Base-by-base conservation (phyloP, 2,888 invertebrate genomes). In the Zootermopsis nevadensis region DNA sequence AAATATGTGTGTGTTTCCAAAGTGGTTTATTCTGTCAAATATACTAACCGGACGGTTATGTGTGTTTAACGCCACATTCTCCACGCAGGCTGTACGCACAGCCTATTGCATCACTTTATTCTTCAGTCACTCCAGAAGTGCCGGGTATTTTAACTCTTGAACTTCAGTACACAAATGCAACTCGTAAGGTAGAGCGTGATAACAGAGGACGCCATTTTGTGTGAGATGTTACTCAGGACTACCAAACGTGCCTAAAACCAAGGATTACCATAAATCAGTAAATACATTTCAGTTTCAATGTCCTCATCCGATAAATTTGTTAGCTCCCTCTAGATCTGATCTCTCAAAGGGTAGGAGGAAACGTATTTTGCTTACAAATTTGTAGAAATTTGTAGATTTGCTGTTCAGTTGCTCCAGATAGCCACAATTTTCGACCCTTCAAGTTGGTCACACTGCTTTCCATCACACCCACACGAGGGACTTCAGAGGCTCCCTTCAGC, bases 401-500 rank as follows among this genome's bases (percentile, higher is more conserved):
- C 69, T 69, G 69, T 33, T 69, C 69, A 22, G 33, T 31, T 69
- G 33, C 66, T 12, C 27, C 66, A n/a, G 48, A 66, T 10, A 66
- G 27, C 69, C 69, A 8, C 33, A 69, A n/a, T 33, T 33, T 15
- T 31, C 33, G 15, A 15, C 69, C 69, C 69, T 31, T 69, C 69
- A 31, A 22, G 69, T 31, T 69, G 69, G 69, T 69, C 31, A 69
- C 69, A 69, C 66, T 27, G 66, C 66, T 66, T 66, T 66, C 60
- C 66, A 30, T 66, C 27, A n/a, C 69, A 33, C 69, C 69, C 69
- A 69, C 69, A 69, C 33, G 24, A 69, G 69, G 69, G 69, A 69
- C 27, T 19, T 69, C 69, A 33, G 19, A 31, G 33, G 33, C 69
- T 69, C 69, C 69, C 69, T 33, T 69, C 69, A 33, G 33, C 69